Evolutionary conservation across 2,113 vertebrate genomes (phyloP), one percentile per base, ranked within the genome.

Genomic region (Saccopteryx bilineata): DNA sequence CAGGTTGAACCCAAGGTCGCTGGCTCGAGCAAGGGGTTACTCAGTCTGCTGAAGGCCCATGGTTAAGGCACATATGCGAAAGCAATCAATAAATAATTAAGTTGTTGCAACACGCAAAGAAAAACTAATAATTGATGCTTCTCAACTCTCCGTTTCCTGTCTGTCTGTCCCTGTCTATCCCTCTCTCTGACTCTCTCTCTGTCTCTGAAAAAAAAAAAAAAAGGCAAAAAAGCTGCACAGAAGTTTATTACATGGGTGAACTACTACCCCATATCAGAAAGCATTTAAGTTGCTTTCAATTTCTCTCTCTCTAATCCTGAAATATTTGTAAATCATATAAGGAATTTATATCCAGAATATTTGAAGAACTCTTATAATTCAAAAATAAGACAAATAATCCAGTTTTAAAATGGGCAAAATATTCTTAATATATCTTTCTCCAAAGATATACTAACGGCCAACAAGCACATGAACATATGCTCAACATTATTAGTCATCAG

Each of bases 391-490:
- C 6, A 69, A 65, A 90, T 52, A 83, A 65, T 60, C 58, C 31
- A 79, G 74, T 91, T 87, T 78, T 58, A 58, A 95, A 90, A 85
- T 52, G 14, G 56, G 33, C 65, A 95, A 83, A 87, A 80, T 48
- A 71, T 87, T 88, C 23, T 93, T 24, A 87, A 91, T 52, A 79
- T n/a, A 87, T 48, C 69, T 39, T 96, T 89, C 88, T 52, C 56
- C 50, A 60, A 87, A 82, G 24, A 48, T 9, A 79, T 12, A 71
- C 28, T 72, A 71, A 75, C 48, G 74, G 56, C 50, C 72, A 88
- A n/a, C 28, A 92, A 85, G 21, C 24, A 94, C 9, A 74, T 54
- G 60, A 74, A 80, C 87, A 90, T 63, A 96, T 17, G 7, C 48
- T 78, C 15, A 60, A n/a, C 10, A 39, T 82, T 50, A 60, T 69